A percentile compares a stretch with the other conserved stretches of the same genome.
Conservation (phyloP, 1,140 invertebrate genomes). For the Drosophila lini region DNA sequence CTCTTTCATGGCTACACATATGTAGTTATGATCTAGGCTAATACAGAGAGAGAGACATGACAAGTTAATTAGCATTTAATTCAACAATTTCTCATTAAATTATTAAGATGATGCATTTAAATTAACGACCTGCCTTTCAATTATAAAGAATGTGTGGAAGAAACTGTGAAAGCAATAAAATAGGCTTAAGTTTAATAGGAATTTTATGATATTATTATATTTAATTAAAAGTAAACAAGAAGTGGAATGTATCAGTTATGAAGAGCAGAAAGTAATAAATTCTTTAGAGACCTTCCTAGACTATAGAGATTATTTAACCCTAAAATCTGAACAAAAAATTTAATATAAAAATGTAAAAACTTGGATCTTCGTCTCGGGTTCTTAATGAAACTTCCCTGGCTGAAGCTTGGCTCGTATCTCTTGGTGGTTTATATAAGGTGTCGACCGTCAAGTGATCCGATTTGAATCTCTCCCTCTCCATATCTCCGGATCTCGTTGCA, state of each 20-base stretch:
- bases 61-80: slow-evolving; percentile 10
- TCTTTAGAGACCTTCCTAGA: not conserved
- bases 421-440: slow-evolving; percentile 10
- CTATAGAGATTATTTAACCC: not conserved
- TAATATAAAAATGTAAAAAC: too few relatives aligned
- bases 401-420: not conserved
- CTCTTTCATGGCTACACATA: not conserved
- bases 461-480: slow-evolving; percentile 19
- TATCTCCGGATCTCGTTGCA: slow-evolving; percentile 12
- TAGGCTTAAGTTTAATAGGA: not conserved
- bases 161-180: slow-evolving; percentile 16
- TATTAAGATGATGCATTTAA: slow-evolving; percentile 15
- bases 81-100: slow-evolving; percentile 15
- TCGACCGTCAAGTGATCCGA: slow-evolving; percentile 33
- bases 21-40: slow-evolving; percentile 15
- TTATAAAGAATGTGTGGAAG: slow-evolving; percentile 6
- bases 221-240: not conserved
- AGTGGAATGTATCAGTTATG: too few relatives aligned
- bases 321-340: not conserved
- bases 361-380: not conserved
- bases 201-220: not conserved
- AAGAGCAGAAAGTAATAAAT: not conserved
- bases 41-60: not conserved
- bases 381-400: slow-evolving; percentile 15
- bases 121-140: slow-evolving; percentile 6